A percentile compares a stretch with the other conserved stretches of the same genome.
Evolutionary conservation across 2,797 vertebrate species (phyloP).

Genomic region (Esox lucius): DNA sequence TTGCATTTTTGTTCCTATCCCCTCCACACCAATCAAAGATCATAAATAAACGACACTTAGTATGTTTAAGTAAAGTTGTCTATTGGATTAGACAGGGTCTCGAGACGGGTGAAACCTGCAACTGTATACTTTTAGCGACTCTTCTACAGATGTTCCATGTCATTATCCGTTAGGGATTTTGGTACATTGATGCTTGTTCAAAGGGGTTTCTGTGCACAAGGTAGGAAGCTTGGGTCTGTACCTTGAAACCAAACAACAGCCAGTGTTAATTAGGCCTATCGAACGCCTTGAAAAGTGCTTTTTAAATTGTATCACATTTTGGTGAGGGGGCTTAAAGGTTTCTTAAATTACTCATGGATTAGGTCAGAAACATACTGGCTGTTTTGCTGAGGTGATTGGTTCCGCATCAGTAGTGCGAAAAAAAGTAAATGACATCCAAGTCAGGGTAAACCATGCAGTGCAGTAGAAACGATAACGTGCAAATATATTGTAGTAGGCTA

Average conservation of each 20-base stretch:
- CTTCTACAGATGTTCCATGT: not conserved
- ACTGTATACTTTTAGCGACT: not conserved
- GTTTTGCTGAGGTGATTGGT: not conserved
- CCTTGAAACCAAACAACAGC: not conserved
- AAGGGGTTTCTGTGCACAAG: too few species aligned
- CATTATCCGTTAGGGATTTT: not conserved
- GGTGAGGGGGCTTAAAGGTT: not conserved
- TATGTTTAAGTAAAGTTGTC: too few species aligned
- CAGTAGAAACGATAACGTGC: too few species aligned
- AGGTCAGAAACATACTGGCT: not conserved
- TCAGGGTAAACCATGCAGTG: too few species aligned
- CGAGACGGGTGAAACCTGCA: not conserved
- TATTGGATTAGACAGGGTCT: not conserved
- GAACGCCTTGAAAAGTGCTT: not conserved
- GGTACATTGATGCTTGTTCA: not conserved
- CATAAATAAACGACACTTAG: not conserved
- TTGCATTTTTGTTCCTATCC: not conserved
- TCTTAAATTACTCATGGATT: not conserved
- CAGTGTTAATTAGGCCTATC: not conserved
- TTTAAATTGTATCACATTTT: conserved; percentile 1
- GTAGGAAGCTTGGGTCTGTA: not conserved
- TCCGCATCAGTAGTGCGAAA: not conserved
- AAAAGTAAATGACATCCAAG: not conserved
- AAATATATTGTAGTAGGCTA: too few species aligned
- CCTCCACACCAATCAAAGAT: not conserved